phyloP scores from a whole-genome alignment of 2,113 vertebrate genomes.

The Sciurus niger region DNA sequence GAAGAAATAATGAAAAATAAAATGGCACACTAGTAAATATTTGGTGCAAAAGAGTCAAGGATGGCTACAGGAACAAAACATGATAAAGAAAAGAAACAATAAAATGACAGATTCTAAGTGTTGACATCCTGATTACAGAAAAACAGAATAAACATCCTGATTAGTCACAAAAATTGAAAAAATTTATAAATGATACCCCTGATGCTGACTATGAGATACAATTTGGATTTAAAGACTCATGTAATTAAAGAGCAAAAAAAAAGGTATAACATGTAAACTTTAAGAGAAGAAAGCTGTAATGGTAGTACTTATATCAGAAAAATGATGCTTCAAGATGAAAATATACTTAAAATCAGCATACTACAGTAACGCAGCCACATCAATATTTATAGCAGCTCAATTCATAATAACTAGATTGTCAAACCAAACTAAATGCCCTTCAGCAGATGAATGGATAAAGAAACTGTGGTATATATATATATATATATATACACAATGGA shows the following conservation, averaged over 20 bases:
- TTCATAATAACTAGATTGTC: too few relatives aligned
- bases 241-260: background rate
- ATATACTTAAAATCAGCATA: too few relatives aligned
- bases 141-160: background rate
- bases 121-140: too few relatives aligned
- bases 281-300: background rate
- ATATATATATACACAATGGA: too few relatives aligned
- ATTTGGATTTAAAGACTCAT: background rate
- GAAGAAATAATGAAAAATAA: background rate
- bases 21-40: background rate
- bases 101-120: too few relatives aligned
- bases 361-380: too few relatives aligned
- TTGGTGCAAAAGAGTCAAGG: background rate
- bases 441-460: too few relatives aligned
- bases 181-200: background rate
- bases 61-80: too few relatives aligned
- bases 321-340: background rate
- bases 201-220: background rate
- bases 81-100: too few relatives aligned
- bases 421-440: too few relatives aligned
- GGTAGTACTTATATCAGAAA: background rate
- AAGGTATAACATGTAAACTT: background rate
- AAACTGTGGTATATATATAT: too few relatives aligned
- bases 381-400: too few relatives aligned
- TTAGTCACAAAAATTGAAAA: background rate